Evolutionary conservation across 2,113 vertebrate species (phyloP).

Genomic region (Hymenochirus boettgeri): DNA sequence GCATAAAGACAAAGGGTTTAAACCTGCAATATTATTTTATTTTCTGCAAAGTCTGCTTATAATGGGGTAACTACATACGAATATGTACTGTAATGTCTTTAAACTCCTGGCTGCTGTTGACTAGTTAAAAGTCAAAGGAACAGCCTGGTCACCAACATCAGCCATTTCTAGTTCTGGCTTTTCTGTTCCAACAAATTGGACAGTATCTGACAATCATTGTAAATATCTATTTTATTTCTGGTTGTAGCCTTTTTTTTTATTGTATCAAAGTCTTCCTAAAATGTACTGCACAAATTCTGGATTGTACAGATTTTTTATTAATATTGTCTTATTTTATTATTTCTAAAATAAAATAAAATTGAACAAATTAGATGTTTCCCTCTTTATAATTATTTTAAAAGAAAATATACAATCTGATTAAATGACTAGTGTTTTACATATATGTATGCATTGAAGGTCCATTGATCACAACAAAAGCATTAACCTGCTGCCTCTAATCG

Average conservation of each 20-base stretch:
- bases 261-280: constrained; percentile 89
- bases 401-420: too few species aligned
- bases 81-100: constrained; percentile 70
- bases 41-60: constrained; percentile 38
- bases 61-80: constrained; percentile 59
- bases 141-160: constrained; percentile 46
- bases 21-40: constrained; percentile 44
- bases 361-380: too few species aligned
- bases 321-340: constrained; percentile 96
- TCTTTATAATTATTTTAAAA: too few species aligned
- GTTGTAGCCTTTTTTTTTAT: constrained; percentile 72
- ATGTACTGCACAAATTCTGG: constrained; percentile 91
- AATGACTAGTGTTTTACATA: too few species aligned
- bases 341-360: constrained; percentile 89
- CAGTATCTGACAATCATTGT: constrained; percentile 60
- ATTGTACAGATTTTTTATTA: constrained; percentile 95
- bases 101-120: constrained; percentile 55
- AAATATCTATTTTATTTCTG: constrained; percentile 60
- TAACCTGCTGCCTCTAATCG: too few species aligned
- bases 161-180: constrained; percentile 54
- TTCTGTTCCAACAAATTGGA: constrained; percentile 57
- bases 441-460: too few species aligned
- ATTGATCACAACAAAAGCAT: too few species aligned
- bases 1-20: constrained; percentile 53
- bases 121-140: constrained; percentile 49